Base-by-base conservation (phyloP, 2,113 vertebrate species). In the Hydrochoerus hydrochaeris region DNA sequence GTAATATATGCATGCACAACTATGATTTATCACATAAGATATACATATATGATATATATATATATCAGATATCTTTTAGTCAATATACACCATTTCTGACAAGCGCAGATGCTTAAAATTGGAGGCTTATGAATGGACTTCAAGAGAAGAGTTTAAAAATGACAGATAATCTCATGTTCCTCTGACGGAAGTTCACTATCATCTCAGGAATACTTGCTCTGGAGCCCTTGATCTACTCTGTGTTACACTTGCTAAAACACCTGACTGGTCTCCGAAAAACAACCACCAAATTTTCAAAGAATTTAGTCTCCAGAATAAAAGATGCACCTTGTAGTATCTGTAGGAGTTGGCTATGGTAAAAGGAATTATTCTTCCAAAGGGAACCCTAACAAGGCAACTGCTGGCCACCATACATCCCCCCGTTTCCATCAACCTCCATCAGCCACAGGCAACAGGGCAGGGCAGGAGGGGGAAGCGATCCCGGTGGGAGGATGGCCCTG, bases 401-500 rank as follows among this genome's bases (percentile, higher is more conserved):
- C 41, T 62, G 32, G 46, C 8, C 28, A 22, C 14, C 16, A 13
- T 7, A 9, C 35, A 30, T 46, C 32, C 38, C 7, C 17, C 90
- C 46, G 1, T 41, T 73, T 63, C 41, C 49, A 80, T 19, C 16
- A 58, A 0, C 63, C 78, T 62, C 8, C 20, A 13, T 7, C 44
- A 57, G 44, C 11, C 0, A 20, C 1, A 1, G 4, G 2, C 41
- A 77, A 35, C 26, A 28, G n/a, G 1, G 14, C 54, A 85, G 4
- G 58, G 32, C n/a, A n/a, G 46, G 44, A 38, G 13, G 0, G 7
- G 1, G 6, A 52, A 2, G 26, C 1, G 10, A 22, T 46, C 4
- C 54, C 13, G 26, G 30, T 4, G 0, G 20, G 0, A 5, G 20
- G n/a, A 46, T 49, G 3, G 8, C 52, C 80, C 60, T 0, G 84